Percentiles rank a stretch among this genome's conserved stretches.
phyloP scores from a whole-genome alignment of 1,140 invertebrate genomes.

The Tachypleus tridentatus region DNA sequence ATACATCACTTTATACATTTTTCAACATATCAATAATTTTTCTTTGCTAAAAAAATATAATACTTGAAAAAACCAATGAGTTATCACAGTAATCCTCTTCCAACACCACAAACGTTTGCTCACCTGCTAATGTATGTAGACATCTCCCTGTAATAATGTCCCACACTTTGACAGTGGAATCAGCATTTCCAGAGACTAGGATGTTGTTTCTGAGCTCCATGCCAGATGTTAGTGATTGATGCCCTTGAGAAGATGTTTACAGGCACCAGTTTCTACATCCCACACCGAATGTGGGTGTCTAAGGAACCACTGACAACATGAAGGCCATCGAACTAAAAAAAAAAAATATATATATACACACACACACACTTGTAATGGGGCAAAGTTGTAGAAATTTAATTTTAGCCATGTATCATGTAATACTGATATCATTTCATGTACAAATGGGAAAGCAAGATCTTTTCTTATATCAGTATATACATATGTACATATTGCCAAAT shows the following conservation, averaged over 20 bases:
- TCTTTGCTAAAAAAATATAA: not conserved
- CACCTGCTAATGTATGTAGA: conserved; percentile 88
- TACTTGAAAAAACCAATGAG: conserved; percentile 3
- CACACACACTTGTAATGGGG: not conserved
- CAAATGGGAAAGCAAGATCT: too few species aligned
- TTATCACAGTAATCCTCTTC: too few species aligned
- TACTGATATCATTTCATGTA: too few species aligned
- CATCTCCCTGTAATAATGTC: conserved; percentile 94
- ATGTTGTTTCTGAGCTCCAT: conserved; percentile 96
- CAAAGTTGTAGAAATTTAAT: conserved; percentile 8
- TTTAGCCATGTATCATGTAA: too few species aligned
- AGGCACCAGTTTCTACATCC: conserved; percentile 86
- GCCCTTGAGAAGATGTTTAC: conserved; percentile 89
- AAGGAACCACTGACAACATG: conserved; percentile 97
- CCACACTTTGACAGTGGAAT: conserved; percentile 99
- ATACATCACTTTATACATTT: too few species aligned
- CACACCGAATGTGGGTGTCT: conserved; percentile 97
- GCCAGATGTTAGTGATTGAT: conserved; percentile 93
- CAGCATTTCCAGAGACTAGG: conserved; percentile 96
- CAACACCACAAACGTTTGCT: conserved; percentile 15
- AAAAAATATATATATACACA: not conserved
- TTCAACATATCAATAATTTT: not conserved
- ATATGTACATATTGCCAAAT: too few species aligned
- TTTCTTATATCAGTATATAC: too few species aligned
- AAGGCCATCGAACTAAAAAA: conserved; percentile 85